phyloP scores from a whole-genome alignment of 1,140 invertebrate species.

The Lutraria rhynchaena region DNA sequence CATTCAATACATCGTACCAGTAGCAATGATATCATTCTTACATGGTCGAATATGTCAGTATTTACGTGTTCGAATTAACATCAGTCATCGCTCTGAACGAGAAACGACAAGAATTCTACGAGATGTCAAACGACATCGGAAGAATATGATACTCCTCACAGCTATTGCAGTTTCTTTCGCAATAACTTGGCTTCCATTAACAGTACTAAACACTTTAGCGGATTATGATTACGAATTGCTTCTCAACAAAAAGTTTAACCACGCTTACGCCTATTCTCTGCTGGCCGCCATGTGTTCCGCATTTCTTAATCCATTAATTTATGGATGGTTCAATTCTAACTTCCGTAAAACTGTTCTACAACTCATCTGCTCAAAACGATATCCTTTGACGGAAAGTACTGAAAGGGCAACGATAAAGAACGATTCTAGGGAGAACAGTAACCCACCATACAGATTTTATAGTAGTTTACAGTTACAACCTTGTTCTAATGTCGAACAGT shows the following conservation, averaged over 20 bases:
- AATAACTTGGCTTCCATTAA: slow-evolving; percentile 84
- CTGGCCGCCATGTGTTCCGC: slow-evolving; percentile 84
- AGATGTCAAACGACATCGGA: slow-evolving; percentile 83
- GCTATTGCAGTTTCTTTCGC: slow-evolving; percentile 83
- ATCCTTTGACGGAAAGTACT: slow-evolving; percentile 11
- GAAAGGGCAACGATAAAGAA: slow-evolving; percentile 63
- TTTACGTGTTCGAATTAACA: slow-evolving; percentile 77
- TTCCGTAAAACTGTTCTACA: slow-evolving; percentile 66
- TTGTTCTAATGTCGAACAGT: not conserved
- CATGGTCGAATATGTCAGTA: slow-evolving; percentile 78
- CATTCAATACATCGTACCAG: slow-evolving; percentile 76
- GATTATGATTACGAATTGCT: slow-evolving; percentile 74
- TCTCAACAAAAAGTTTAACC: slow-evolving; percentile 79
- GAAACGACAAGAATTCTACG: slow-evolving; percentile 51
- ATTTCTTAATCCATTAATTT: slow-evolving; percentile 70
- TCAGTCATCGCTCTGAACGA: slow-evolving; percentile 51
- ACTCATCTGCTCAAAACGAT: slow-evolving; percentile 33
- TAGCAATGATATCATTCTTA: slow-evolving; percentile 75
- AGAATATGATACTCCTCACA: slow-evolving; percentile 83
- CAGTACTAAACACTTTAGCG: slow-evolving; percentile 83
- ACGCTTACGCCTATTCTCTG: slow-evolving; percentile 84
- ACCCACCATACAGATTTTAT: slow-evolving; percentile 33
- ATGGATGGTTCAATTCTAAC: slow-evolving; percentile 74
- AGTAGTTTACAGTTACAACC: slow-evolving; percentile 19
- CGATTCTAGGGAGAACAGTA: slow-evolving; percentile 51